Conservation (phyloP, 2,888 invertebrate genomes). For the Bimastos eiseni region DNA sequence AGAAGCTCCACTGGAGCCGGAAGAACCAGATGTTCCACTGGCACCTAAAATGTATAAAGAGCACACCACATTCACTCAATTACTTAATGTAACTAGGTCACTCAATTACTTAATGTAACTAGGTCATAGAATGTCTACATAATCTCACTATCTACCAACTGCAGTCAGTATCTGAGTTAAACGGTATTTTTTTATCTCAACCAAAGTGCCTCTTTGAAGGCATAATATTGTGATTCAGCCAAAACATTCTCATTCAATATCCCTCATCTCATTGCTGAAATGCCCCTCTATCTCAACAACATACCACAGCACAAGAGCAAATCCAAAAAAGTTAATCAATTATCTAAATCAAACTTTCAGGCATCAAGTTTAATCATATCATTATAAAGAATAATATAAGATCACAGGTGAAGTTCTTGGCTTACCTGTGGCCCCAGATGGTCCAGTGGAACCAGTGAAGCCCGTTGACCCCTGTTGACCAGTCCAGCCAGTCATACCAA, state of each 20-base stretch:
- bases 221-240: not conserved
- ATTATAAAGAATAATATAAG: not conserved
- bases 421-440: constrained; percentile 32
- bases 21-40: not conserved
- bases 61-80: not conserved
- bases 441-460: constrained; percentile 30
- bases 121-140: not conserved
- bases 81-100: not conserved
- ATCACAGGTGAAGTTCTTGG: constrained; percentile 40
- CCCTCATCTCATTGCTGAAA: not conserved
- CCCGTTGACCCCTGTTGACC: constrained; percentile 50
- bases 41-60: constrained; percentile 9
- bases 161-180: too few relatives aligned
- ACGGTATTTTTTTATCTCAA: too few relatives aligned
- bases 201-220: too few relatives aligned
- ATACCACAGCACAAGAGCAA: not conserved
- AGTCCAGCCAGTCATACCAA: constrained; percentile 37
- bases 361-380: not conserved
- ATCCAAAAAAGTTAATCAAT: not conserved
- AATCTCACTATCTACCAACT: not conserved
- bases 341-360: not conserved
- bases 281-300: not conserved
- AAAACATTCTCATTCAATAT: not conserved
- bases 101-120: not conserved
- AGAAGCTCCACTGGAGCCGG: constrained; percentile 30